Evolutionary conservation across 2,888 invertebrate species (phyloP).

Genomic region (Clanis bilineata): DNA sequence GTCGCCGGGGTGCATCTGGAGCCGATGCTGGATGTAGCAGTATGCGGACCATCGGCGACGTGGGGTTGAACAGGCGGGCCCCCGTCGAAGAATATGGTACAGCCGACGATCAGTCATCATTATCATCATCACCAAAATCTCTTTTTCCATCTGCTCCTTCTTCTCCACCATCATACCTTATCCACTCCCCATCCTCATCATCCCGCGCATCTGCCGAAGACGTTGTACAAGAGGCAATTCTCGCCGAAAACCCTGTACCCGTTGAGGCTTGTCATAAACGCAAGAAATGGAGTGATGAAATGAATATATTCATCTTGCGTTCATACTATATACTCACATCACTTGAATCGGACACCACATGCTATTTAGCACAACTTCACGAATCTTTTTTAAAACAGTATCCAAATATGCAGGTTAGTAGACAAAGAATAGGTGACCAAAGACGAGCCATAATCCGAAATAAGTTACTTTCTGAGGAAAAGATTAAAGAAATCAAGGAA

Average conservation of each 20-base stretch:
- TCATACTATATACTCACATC: constrained; percentile 17
- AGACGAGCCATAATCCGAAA: constrained; percentile 16
- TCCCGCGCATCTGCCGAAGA: too few relatives aligned
- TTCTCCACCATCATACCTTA: too few relatives aligned
- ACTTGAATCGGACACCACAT: constrained; percentile 16
- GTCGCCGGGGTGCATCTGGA: too few relatives aligned
- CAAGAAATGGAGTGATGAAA: constrained; percentile 2
- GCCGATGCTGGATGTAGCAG: too few relatives aligned
- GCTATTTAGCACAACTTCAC: constrained; percentile 17
- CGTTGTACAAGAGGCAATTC: too few relatives aligned
- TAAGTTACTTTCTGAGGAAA: neutral
- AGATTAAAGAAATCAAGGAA: neutral
- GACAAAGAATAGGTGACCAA: constrained; percentile 21
- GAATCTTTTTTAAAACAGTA: constrained; percentile 6
- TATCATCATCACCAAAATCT: too few relatives aligned
- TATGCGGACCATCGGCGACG: too few relatives aligned
- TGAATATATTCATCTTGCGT: constrained; percentile 22
- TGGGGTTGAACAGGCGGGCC: too few relatives aligned
- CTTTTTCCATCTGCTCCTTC: too few relatives aligned
- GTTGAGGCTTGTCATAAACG: neutral
- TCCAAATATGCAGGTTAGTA: constrained; percentile 14
- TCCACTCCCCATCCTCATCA: too few relatives aligned
- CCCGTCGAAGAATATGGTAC: too few relatives aligned
- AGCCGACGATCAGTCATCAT: too few relatives aligned
- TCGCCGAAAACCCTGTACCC: neutral